These are phyloP conservation scores for Meiosimyza platycephala DNA, from an alignment of 2,888 invertebrate species.

Conservation along the genomic window DNA sequence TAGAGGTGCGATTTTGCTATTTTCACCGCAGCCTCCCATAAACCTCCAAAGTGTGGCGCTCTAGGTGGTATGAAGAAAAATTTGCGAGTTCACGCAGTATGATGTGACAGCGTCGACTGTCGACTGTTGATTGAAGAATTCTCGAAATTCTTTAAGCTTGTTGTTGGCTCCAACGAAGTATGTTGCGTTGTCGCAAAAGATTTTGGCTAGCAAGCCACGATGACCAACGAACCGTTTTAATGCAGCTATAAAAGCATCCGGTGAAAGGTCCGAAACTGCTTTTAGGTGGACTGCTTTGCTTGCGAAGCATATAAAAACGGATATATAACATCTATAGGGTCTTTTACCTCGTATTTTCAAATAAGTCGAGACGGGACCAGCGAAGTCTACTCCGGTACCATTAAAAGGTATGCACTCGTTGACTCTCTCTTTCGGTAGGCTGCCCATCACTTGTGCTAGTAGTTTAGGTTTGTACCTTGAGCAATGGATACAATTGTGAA, in stretches of 20 bases:
- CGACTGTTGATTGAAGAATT: neutral
- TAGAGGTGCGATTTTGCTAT: neutral
- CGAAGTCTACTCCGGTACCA: neutral
- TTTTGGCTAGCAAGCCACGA: slow-evolving; percentile 5
- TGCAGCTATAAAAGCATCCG: slow-evolving; percentile 23
- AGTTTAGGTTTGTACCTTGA: neutral
- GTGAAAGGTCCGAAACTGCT: slow-evolving; percentile 30
- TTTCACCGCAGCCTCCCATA: slow-evolving; percentile 8
- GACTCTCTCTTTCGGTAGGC: neutral
- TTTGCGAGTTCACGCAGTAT: neutral
- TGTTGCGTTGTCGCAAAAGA: neutral
- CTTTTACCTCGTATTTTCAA: too few relatives aligned
- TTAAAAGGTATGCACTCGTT: neutral
- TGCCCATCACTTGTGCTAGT: neutral
- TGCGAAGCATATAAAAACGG: too few relatives aligned
- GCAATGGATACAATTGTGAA: neutral
- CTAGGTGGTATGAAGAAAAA: slow-evolving; percentile 31
- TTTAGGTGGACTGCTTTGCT: slow-evolving; percentile 27
- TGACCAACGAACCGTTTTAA: neutral
- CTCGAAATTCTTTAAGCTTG: slow-evolving; percentile 14
- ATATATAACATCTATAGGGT: too few relatives aligned
- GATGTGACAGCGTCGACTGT: neutral
- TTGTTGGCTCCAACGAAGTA: slow-evolving; percentile 16
- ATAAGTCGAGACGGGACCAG: slow-evolving; percentile 3
- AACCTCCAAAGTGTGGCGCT: slow-evolving; percentile 14